These are phyloP conservation scores for Pelvicachromis taeniatus DNA, from an alignment of 2,113 vertebrate genomes.

Conservation along the genomic window DNA sequence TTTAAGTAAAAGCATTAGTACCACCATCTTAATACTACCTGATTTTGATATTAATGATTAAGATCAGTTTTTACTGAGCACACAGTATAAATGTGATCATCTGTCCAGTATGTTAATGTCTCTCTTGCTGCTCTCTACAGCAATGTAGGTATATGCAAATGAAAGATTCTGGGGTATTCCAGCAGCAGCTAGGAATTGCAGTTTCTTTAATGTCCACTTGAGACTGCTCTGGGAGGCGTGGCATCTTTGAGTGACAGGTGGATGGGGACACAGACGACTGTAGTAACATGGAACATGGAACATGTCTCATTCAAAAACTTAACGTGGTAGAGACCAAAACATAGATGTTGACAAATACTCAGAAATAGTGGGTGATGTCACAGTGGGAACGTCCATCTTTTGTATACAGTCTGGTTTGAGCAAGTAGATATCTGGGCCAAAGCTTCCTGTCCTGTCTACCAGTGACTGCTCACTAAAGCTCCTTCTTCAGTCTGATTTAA, in stretches of 20 bases:
- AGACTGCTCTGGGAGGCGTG: background rate
- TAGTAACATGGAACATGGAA: too few species aligned
- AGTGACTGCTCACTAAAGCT: background rate
- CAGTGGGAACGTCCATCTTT: background rate
- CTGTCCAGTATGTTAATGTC: background rate
- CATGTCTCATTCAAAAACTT: too few species aligned
- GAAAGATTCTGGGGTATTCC: too few species aligned
- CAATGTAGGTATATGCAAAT: too few species aligned
- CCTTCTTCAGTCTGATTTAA: background rate
- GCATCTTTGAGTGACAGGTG: background rate
- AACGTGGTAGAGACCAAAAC: background rate
- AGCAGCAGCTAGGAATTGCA: background rate
- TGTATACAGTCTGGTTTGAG: background rate
- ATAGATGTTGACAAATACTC: background rate
- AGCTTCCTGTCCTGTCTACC: background rate
- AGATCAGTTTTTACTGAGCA: background rate
- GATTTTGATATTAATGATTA: background rate
- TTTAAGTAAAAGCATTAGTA: too few species aligned
- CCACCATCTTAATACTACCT: too few species aligned
- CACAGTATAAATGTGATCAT: background rate
- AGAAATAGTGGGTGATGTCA: background rate
- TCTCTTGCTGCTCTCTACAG: too few species aligned
- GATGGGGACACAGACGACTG: background rate
- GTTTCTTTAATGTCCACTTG: background rate
- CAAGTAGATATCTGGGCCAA: background rate